phyloP scores from a whole-genome alignment of 1,140 invertebrate species.

The Grapholita molesta region DNA sequence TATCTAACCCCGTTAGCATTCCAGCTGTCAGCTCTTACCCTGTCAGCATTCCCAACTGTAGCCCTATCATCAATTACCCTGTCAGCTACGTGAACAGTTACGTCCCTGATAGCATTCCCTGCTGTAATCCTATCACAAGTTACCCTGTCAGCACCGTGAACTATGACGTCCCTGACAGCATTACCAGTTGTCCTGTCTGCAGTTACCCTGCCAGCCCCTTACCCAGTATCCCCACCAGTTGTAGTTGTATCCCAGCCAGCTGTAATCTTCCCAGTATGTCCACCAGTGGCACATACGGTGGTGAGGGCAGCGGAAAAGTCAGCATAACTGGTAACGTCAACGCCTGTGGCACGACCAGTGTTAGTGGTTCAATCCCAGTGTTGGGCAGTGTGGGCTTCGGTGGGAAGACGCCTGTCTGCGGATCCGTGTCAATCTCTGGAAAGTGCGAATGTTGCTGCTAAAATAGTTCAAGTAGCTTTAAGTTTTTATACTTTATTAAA shows the following conservation, averaged over 20 bases:
- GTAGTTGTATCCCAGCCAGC: background rate
- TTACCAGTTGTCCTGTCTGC: no score
- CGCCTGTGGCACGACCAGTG: background rate
- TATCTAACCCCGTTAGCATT: no score
- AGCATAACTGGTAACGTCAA: background rate
- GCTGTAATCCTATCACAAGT: background rate
- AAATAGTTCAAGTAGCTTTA: no score
- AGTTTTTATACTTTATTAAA: no score
- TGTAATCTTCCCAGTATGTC: no score
- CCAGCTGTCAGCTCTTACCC: no score
- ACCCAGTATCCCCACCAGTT: no score
- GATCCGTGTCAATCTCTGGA: background rate
- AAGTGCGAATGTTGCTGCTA: background rate
- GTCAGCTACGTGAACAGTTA: no score
- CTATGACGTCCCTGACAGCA: no score
- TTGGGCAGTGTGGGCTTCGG: background rate
- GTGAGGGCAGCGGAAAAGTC: background rate
- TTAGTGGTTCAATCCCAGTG: background rate
- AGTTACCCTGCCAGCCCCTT: no score
- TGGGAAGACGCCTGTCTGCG: background rate
- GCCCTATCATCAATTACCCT: background rate
- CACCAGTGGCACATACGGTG: background rate
- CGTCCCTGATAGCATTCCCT: background rate
- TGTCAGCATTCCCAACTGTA: background rate
- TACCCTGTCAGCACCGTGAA: no score